Evolutionary conservation across 2,888 invertebrate genomes (phyloP).

Genomic region (Melanostoma scalare): DNA sequence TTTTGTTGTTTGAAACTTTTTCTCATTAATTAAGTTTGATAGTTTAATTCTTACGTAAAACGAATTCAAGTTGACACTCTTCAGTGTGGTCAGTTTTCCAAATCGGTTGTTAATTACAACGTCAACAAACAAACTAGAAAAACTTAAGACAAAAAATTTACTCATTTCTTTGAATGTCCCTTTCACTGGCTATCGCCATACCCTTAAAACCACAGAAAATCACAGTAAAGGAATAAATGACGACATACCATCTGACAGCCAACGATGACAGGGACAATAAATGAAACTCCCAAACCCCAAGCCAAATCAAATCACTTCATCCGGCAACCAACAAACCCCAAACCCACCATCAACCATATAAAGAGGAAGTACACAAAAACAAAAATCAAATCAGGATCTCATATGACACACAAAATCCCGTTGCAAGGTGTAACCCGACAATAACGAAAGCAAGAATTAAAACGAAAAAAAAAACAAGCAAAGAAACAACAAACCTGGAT

Average conservation of each 20-base stretch:
- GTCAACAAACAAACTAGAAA: constrained; percentile 50
- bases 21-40: constrained; percentile 49
- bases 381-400: constrained; percentile 59
- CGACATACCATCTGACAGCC: constrained; percentile 1
- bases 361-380: constrained; percentile 12
- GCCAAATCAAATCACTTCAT: constrained; percentile 43
- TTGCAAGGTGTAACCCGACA: constrained; percentile 25
- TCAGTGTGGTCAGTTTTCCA: constrained; percentile 31
- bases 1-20: constrained; percentile 35
- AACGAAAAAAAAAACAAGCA: not conserved
- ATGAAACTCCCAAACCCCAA: constrained; percentile 41
- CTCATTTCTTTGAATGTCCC: not conserved
- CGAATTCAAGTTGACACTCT: constrained; percentile 32
- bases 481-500: constrained; percentile 44
- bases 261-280: constrained; percentile 38
- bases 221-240: constrained; percentile 5
- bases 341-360: constrained; percentile 19
- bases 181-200: too few relatives aligned
- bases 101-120: constrained; percentile 60
- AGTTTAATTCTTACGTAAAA: constrained; percentile 54
- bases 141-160: not conserved
- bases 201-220: constrained; percentile 20
- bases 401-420: constrained; percentile 38
- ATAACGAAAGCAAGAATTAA: constrained; percentile 6
- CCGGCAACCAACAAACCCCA: constrained; percentile 38